Evolutionary conservation across 2,888 invertebrate genomes (phyloP).

Genomic region (Phalangium opilio): DNA sequence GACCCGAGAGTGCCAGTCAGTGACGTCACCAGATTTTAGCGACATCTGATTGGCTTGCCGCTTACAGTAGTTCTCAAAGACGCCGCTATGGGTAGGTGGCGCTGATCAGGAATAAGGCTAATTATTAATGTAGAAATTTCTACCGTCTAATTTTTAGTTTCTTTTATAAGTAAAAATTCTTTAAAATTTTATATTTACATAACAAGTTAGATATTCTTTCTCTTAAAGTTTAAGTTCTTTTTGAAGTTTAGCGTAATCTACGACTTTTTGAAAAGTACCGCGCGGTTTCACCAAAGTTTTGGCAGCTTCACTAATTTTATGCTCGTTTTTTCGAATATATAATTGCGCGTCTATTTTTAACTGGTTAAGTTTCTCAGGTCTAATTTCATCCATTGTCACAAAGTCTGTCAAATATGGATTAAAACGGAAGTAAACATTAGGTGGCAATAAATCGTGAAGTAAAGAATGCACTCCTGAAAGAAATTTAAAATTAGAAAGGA

Average conservation of each 20-base stretch:
- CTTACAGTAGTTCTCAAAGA: no score
- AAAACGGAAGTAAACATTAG: conserved; percentile 60
- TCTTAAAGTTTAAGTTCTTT: neutral
- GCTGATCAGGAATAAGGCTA: no score
- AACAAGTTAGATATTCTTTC: no score
- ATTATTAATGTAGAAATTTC: no score
- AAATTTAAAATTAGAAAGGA: no score
- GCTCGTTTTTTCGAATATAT: conserved; percentile 63
- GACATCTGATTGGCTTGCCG: no score
- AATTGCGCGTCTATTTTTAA: conserved; percentile 58
- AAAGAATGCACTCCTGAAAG: conserved; percentile 55
- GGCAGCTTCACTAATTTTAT: conserved; percentile 39
- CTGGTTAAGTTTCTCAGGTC: conserved; percentile 50
- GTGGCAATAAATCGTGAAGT: conserved; percentile 55
- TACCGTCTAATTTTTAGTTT: no score
- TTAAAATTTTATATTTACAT: no score
- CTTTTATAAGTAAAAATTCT: no score
- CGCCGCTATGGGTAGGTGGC: no score
- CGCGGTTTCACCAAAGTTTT: conserved; percentile 18
- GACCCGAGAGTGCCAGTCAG: no score
- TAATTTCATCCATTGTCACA: conserved; percentile 61
- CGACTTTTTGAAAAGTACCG: conserved; percentile 5
- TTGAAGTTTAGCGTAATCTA: conserved; percentile 11
- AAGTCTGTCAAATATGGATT: conserved; percentile 73
- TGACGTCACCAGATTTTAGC: no score